Evolutionary conservation across 2,113 vertebrate genomes (phyloP), one percentile per base, ranked within the genome.

Genomic region (Camelus bactrianus): DNA sequence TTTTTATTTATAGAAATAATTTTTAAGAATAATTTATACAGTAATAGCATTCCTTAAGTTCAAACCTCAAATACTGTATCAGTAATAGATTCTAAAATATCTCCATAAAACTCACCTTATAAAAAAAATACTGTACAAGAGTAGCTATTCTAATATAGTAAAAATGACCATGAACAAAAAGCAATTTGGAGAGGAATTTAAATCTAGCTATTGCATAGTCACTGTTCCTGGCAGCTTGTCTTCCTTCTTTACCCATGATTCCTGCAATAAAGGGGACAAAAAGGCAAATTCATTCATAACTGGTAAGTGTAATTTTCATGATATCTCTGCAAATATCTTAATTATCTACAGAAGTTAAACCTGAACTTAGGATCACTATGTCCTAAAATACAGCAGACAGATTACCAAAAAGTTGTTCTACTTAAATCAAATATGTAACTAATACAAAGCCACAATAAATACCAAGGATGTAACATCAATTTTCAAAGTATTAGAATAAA

Each of bases 101-200:
- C 10, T 56, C 32, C 11, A 89, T 46, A 12, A 96, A 97, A 98
- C 98, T 97, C 97, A 99, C 99, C 99, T 99, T 99, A 99, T 99
- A 99, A 99, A 99, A 99, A 99, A 99, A 99, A 99, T 99, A 99
- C 99, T 99, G 99, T 99, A 99, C 99, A 99, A 99, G 99, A 69
- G 99, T 99, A 96, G 99, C 99, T 99, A 99, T 99, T 98, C 99
- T 99, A 99, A 99, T 99, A 98, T 99, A 99, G 98, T 99, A 99
- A 99, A 99, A 99, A 98, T 99, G 99, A 94, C 99, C 99, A 94
- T 99, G 99, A 98, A 99, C 99, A 98, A 99, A 99, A 98, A 99
- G 99, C 84, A 99, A 98, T 98, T 99, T 99, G 96, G 99, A 98
- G 96, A 99, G 99, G 98, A 99, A 99, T 98, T 99, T 99, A 98